These are phyloP conservation scores for Pangasius djambal DNA, from an alignment of 2,797 vertebrate species.

Conservation along the genomic window DNA sequence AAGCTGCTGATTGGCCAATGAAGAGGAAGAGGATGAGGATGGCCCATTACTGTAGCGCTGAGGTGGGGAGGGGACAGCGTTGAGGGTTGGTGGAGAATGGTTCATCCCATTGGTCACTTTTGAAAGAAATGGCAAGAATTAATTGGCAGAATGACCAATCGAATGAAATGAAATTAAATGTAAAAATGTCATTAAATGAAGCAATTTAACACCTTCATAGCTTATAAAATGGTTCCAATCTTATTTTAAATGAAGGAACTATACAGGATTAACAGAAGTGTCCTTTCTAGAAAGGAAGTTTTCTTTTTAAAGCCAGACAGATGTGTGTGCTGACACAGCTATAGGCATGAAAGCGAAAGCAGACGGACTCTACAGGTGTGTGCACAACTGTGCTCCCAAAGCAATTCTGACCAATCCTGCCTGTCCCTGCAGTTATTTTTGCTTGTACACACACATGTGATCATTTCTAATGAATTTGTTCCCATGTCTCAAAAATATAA, in stretches of 20 bases:
- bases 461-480: neutral
- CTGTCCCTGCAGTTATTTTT: neutral
- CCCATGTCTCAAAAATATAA: neutral
- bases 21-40: constrained; percentile 95
- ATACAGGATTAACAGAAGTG: neutral
- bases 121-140: constrained; percentile 15
- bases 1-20: constrained; percentile 95
- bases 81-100: constrained; percentile 94
- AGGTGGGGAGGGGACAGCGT: constrained; percentile 93
- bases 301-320: constrained; percentile 34
- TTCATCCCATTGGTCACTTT: constrained; percentile 95
- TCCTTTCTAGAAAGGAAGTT: neutral
- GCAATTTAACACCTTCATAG: neutral
- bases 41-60: constrained; percentile 97
- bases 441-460: neutral
- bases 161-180: neutral
- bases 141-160: neutral
- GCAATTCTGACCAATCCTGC: neutral
- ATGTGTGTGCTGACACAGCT: neutral
- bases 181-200: neutral
- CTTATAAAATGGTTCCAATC: neutral
- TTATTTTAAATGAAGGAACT: neutral
- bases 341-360: neutral
- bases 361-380: neutral
- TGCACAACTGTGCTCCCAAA: neutral